phyloP scores from a whole-genome alignment of 2,113 vertebrate species.

The Empidonax traillii region DNA sequence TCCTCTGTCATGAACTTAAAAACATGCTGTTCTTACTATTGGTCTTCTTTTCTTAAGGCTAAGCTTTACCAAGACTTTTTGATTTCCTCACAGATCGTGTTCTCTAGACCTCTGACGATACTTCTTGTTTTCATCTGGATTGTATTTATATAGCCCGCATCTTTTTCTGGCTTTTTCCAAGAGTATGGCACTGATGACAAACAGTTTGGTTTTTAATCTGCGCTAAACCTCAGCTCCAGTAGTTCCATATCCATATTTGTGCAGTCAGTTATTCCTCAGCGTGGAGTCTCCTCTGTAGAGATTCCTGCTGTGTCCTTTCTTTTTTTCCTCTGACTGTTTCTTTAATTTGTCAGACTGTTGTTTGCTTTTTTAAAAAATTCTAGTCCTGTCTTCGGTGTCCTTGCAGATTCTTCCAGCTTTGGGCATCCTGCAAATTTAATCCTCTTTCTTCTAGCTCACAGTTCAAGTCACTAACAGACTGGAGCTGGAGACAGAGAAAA shows the following conservation, averaged over 20 bases:
- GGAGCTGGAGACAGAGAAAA: background rate
- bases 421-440: background rate
- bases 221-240: background rate
- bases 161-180: background rate
- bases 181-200: background rate
- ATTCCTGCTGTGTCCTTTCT: background rate
- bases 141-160: background rate
- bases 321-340: background rate
- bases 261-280: slow-evolving; percentile 11
- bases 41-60: background rate
- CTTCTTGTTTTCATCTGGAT: background rate
- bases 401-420: background rate
- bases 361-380: background rate
- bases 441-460: background rate
- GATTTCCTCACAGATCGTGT: background rate
- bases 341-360: background rate
- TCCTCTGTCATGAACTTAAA: background rate
- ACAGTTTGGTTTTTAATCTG: slow-evolving; percentile 16
- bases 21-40: background rate
- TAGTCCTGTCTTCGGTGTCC: background rate
- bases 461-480: background rate
- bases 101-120: background rate
- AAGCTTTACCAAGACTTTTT: background rate
- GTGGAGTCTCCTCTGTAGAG: background rate
- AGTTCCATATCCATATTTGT: slow-evolving; percentile 28